These are phyloP conservation scores for Agrochola circellaris DNA, from an alignment of 2,888 invertebrate genomes.

Conservation along the genomic window DNA sequence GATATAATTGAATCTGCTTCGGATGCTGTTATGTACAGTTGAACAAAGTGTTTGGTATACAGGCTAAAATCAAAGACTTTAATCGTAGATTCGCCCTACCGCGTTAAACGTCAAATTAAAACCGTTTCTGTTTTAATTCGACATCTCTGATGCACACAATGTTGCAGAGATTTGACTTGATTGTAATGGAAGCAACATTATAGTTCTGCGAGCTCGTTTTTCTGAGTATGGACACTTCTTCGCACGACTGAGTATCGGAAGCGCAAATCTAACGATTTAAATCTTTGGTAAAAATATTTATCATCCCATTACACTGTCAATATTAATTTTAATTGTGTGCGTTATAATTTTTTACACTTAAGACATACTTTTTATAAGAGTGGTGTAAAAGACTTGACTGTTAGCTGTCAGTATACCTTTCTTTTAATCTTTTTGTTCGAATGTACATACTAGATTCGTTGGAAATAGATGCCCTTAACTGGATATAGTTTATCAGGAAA, in stretches of 20 bases:
- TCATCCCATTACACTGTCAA: no score
- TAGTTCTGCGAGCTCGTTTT: neutral
- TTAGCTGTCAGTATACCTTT: neutral
- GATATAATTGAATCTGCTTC: slow-evolving; percentile 52
- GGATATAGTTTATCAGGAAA: neutral
- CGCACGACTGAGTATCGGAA: neutral
- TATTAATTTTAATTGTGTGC: no score
- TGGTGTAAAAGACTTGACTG: neutral
- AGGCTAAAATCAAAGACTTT: neutral
- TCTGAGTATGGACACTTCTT: no score
- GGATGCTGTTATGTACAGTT: neutral
- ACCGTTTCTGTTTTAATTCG: neutral
- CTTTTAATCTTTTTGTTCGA: slow-evolving; percentile 4
- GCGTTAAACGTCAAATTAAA: neutral
- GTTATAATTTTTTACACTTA: neutral
- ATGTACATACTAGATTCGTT: neutral
- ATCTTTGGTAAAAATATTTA: no score
- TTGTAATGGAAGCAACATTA: neutral
- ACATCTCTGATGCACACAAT: neutral
- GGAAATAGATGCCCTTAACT: slow-evolving; percentile 24
- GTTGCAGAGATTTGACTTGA: neutral
- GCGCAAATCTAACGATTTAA: neutral
- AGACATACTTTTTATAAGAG: neutral
- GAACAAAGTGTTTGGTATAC: neutral
- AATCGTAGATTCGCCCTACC: neutral